These are phyloP conservation scores for Drosophila fungiperda DNA, from an alignment of 2,888 invertebrate genomes.

Conservation along the genomic window DNA sequence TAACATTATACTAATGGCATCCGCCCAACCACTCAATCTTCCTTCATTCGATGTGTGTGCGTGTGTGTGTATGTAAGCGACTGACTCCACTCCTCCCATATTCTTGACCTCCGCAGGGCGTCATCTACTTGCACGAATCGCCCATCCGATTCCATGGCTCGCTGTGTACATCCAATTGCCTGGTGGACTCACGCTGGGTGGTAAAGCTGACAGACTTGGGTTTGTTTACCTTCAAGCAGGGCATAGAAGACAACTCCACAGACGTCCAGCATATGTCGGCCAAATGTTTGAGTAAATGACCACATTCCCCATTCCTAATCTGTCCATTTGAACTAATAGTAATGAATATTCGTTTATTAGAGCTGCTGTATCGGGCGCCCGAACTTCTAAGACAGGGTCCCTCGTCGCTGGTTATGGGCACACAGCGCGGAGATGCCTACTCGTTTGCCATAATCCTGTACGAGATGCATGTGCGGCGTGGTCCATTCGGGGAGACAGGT, in stretches of 20 bases:
- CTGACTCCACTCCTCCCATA: conserved; percentile 8
- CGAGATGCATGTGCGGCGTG: conserved; percentile 93
- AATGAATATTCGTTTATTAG: conserved; percentile 84
- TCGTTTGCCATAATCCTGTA: conserved; percentile 95
- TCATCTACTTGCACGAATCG: conserved; percentile 95
- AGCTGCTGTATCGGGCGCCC: conserved; percentile 92
- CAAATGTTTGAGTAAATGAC: conserved; percentile 89
- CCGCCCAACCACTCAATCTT: neutral
- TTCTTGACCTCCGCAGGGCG: conserved; percentile 87
- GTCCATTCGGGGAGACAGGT: conserved; percentile 92
- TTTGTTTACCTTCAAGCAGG: conserved; percentile 93
- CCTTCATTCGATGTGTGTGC: neutral
- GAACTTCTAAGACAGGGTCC: conserved; percentile 88
- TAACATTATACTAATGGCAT: conserved; percentile 74
- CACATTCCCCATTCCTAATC: neutral
- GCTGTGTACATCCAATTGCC: conserved; percentile 94
- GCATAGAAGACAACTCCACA: conserved; percentile 88
- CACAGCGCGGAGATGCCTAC: conserved; percentile 93
- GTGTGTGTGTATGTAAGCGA: conserved; percentile 6
- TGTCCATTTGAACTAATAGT: neutral
- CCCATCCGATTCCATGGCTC: conserved; percentile 94
- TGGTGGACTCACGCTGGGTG: conserved; percentile 98
- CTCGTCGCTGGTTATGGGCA: conserved; percentile 86
- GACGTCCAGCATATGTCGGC: conserved; percentile 87
- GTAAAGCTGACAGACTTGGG: conserved; percentile 97